Evolutionary conservation across 2,797 vertebrate species (phyloP).

Genomic region (Tangara arthus): DNA sequence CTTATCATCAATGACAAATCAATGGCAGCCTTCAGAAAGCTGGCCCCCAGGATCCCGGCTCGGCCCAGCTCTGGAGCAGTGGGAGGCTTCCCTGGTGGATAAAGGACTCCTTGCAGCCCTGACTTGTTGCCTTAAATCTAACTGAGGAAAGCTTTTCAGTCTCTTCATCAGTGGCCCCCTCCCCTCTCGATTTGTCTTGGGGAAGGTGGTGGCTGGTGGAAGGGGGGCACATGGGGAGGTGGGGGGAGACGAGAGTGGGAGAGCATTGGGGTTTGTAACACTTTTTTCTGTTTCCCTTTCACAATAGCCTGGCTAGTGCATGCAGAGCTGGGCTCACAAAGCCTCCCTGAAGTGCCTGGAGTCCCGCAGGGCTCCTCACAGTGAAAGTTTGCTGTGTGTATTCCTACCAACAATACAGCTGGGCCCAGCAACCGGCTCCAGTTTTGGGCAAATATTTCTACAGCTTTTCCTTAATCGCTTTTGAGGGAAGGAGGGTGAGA

Average conservation of each 20-base stretch:
- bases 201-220: slow-evolving; percentile 45
- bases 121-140: slow-evolving; percentile 73
- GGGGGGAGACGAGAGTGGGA: not conserved
- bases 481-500: not conserved
- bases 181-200: slow-evolving; percentile 40
- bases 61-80: slow-evolving; percentile 65
- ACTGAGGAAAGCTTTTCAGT: slow-evolving; percentile 60
- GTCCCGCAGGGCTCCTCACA: slow-evolving; percentile 70
- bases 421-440: slow-evolving; percentile 49
- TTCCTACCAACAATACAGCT: slow-evolving; percentile 63
- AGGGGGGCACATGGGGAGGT: not conserved
- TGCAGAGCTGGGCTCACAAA: slow-evolving; percentile 65
- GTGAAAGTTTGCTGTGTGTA: slow-evolving; percentile 61
- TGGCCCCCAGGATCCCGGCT: slow-evolving; percentile 74
- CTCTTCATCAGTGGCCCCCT: slow-evolving; percentile 27
- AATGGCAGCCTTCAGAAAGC: slow-evolving; percentile 78
- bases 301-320: slow-evolving; percentile 59
- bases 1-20: slow-evolving; percentile 80
- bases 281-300: slow-evolving; percentile 60
- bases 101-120: slow-evolving; percentile 68
- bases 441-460: slow-evolving; percentile 76
- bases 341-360: slow-evolving; percentile 30
- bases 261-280: slow-evolving; percentile 47
- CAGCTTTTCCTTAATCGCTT: slow-evolving; percentile 62
- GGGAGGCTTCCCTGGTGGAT: slow-evolving; percentile 71